A percentile compares a stretch with the other conserved stretches of the same genome.
Conservation (phyloP, 2,888 invertebrate genomes). For the Drosophila rubida region DNA sequence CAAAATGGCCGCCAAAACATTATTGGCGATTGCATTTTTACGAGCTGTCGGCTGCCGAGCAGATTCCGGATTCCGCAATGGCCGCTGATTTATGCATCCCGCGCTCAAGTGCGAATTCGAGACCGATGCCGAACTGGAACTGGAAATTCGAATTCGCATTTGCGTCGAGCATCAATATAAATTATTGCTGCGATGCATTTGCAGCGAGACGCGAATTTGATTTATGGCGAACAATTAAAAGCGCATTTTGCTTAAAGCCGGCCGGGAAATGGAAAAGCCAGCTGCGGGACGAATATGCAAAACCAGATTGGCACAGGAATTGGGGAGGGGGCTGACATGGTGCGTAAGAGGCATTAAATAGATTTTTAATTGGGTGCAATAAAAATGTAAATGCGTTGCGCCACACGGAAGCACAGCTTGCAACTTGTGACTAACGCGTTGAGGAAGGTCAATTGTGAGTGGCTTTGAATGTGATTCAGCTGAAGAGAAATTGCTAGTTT, state of each 20-base stretch:
- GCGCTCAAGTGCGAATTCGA: conserved; percentile 29
- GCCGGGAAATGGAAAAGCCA: conserved; percentile 28
- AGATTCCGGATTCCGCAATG: conserved; percentile 31
- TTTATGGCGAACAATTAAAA: conserved; percentile 82
- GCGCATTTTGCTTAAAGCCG: conserved; percentile 60
- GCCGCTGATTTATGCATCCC: conserved; percentile 70
- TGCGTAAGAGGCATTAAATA: conserved; percentile 61
- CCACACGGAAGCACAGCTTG: conserved; percentile 13
- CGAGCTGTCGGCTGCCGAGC: conserved; percentile 42
- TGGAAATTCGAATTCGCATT: conserved; percentile 36
- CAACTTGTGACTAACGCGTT: conserved; percentile 9
- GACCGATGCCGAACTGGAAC: neutral
- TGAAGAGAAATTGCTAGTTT: conserved; percentile 3
- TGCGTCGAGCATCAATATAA: conserved; percentile 50
- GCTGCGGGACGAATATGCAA: conserved; percentile 39
- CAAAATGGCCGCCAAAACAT: conserved; percentile 65
- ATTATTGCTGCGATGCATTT: conserved; percentile 53
- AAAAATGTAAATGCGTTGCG: conserved; percentile 37
- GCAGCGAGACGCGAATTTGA: conserved; percentile 55
- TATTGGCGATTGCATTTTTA: conserved; percentile 69
- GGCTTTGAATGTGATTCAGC: conserved; percentile 34
- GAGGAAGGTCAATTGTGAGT: neutral
- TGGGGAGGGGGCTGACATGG: neutral
- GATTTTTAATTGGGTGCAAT: conserved; percentile 75
- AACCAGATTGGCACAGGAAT: neutral